Conservation (phyloP, 2,797 vertebrate genomes). For the Sebastes umbrosus region DNA sequence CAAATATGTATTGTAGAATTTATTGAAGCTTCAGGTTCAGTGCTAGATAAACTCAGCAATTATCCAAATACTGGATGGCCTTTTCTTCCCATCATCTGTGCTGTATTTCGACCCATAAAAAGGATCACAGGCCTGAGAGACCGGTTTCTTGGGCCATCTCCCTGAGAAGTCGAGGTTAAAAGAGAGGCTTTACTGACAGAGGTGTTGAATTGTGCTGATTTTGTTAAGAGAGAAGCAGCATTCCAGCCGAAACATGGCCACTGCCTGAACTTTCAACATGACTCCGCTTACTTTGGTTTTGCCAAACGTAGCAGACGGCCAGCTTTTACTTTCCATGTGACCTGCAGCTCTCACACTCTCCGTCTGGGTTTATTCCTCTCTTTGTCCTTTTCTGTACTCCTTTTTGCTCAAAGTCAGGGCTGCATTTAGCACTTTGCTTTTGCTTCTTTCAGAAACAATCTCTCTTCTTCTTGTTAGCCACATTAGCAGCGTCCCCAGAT, state of each 20-base stretch:
- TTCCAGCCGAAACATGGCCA: constrained; percentile 39
- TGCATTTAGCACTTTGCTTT: background rate
- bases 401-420: background rate
- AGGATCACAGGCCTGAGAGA: background rate
- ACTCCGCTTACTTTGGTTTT: constrained; percentile 21
- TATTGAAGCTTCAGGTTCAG: background rate
- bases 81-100: constrained; percentile 22
- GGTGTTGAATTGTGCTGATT: constrained; percentile 38
- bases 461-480: background rate
- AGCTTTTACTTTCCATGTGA: constrained; percentile 23
- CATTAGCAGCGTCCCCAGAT: background rate
- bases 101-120: constrained; percentile 7
- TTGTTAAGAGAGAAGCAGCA: background rate
- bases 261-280: constrained; percentile 39
- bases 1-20: background rate
- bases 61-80: constrained; percentile 2
- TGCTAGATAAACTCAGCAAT: constrained; percentile 8
- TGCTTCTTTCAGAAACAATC: background rate
- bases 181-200: constrained; percentile 26
- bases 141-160: constrained; percentile 10
- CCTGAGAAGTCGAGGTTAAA: background rate
- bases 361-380: constrained; percentile 1
- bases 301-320: constrained; percentile 2
- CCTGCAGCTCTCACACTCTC: background rate
- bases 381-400: background rate